Base-by-base conservation (phyloP, 1,140 invertebrate species). In the Pseudomyrmex sp. region DNA sequence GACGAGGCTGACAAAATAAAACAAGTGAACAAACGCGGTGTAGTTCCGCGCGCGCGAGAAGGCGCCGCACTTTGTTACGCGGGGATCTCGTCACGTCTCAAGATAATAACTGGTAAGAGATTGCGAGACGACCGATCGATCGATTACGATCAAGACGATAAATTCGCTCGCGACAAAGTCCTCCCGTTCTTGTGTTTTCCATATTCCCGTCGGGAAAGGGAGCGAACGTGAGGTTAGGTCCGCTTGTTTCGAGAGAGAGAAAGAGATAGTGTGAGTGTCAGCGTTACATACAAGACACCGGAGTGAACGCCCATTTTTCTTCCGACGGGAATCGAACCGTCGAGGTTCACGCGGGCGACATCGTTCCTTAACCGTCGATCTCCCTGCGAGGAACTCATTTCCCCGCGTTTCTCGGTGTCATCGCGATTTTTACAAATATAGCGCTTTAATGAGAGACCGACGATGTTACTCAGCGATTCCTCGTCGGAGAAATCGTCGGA, bases 241-340 rank as follows among this genome's bases (percentile, higher is more conserved):
- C 61, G 74, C 15, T 82, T 76, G 56, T 77, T 90, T 68, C 52
- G 52, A 61, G 83, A 82, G 4, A 35, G 35, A 35, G 35, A 35
- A 7, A 35, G 35, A 35, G 35, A 35, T 5, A 35, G 35, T 35
- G 35, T 35, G 35, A 35, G 35, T 35, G 35, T 35, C 35, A 35
- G 85, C 88, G 83, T 84, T 70, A 48, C 68, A 70, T 52, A 61
- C 73, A 54, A 56, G 82, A 87, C 82, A 89, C 91, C 90, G 90
- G 89, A 91, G 93, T 92, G 92, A 93, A 94, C 93, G 93, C 93
- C 93, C 93, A 93, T 93, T 93, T 92, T 91, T 92, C 91, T 80
- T 35, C 54, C 12, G n/a, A 48, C 15, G 35, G 86, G 85, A 85
- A 20, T 58, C 50, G 23, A 18, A 9, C 44, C 12, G 26, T 35